These are phyloP conservation scores for Cydia strobilella DNA, from an alignment of 1,140 invertebrate species.

Conservation along the genomic window DNA sequence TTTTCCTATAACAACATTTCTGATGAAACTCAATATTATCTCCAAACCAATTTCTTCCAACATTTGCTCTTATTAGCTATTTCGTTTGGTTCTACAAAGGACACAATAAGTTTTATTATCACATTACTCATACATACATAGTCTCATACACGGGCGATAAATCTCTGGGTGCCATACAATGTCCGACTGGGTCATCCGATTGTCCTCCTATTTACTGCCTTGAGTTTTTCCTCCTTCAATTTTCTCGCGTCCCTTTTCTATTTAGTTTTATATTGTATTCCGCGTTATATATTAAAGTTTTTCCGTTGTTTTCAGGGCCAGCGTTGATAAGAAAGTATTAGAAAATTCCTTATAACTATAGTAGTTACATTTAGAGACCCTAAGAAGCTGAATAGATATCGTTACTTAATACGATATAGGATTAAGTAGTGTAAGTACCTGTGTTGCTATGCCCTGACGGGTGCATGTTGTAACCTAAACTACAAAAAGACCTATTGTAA, in stretches of 20 bases:
- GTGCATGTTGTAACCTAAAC: too few relatives aligned
- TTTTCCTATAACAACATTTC: too few relatives aligned
- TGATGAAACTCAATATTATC: neutral
- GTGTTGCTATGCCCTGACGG: too few relatives aligned
- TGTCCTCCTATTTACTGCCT: constrained; percentile 64
- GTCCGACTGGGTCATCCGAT: constrained; percentile 68
- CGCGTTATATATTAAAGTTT: constrained; percentile 15
- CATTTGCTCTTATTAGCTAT: constrained; percentile 18
- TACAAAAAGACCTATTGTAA: too few relatives aligned
- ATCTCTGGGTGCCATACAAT: constrained; percentile 62
- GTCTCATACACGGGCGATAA: constrained; percentile 57
- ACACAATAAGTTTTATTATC: constrained; percentile 37
- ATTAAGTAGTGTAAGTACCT: too few relatives aligned
- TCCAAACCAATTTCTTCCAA: neutral
- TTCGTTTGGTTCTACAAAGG: neutral
- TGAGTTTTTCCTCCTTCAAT: constrained; percentile 65
- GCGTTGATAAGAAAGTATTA: neutral
- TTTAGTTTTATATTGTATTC: constrained; percentile 52
- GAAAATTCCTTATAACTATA: too few relatives aligned
- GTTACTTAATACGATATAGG: too few relatives aligned
- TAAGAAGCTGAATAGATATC: too few relatives aligned
- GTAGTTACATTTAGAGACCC: too few relatives aligned
- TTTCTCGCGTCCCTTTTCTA: constrained; percentile 63
- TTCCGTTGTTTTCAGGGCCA: neutral
- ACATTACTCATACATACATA: constrained; percentile 46